phyloP scores from a whole-genome alignment of 2,113 vertebrate genomes.

The Labeo rohita region DNA sequence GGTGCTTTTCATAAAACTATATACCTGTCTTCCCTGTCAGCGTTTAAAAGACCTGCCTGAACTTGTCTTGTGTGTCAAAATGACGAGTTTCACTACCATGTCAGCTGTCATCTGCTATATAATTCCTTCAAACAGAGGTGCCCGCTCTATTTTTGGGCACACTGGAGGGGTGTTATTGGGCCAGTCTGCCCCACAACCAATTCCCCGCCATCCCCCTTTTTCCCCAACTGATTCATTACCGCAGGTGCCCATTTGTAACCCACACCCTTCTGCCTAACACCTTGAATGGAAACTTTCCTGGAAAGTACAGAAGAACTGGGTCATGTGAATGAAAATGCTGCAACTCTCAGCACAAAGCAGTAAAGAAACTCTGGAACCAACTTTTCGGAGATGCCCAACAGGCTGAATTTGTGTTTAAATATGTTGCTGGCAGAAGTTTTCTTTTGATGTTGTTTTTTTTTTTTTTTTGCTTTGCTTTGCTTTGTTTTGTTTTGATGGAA shows the following conservation, averaged over 20 bases:
- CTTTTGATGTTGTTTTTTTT: neutral
- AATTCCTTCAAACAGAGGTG: slow-evolving; percentile 26
- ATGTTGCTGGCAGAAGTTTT: neutral
- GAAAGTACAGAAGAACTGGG: slow-evolving; percentile 27
- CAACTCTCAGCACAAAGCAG: neutral
- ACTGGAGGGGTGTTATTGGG: slow-evolving; percentile 29
- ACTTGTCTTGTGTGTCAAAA: slow-evolving; percentile 33
- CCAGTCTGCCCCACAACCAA: slow-evolving; percentile 9
- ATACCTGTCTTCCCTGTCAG: slow-evolving; percentile 4
- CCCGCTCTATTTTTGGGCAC: slow-evolving; percentile 46
- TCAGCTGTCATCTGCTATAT: slow-evolving; percentile 40
- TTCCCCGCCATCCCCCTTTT: slow-evolving; percentile 38
- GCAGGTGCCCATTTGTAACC: slow-evolving; percentile 57
- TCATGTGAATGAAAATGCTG: slow-evolving; percentile 31
- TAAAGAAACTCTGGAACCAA: neutral
- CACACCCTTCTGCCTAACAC: neutral
- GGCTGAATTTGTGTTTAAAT: neutral
- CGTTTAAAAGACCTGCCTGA: slow-evolving; percentile 37
- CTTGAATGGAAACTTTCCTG: slow-evolving; percentile 19
- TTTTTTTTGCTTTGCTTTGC: neutral
- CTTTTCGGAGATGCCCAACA: neutral
- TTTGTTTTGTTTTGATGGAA: neutral
- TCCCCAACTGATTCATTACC: slow-evolving; percentile 49
- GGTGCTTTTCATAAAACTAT: slow-evolving; percentile 2
- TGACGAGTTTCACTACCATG: neutral